These are phyloP conservation scores for Indicator maculatus DNA, from an alignment of 2,113 vertebrate genomes.

Conservation along the genomic window DNA sequence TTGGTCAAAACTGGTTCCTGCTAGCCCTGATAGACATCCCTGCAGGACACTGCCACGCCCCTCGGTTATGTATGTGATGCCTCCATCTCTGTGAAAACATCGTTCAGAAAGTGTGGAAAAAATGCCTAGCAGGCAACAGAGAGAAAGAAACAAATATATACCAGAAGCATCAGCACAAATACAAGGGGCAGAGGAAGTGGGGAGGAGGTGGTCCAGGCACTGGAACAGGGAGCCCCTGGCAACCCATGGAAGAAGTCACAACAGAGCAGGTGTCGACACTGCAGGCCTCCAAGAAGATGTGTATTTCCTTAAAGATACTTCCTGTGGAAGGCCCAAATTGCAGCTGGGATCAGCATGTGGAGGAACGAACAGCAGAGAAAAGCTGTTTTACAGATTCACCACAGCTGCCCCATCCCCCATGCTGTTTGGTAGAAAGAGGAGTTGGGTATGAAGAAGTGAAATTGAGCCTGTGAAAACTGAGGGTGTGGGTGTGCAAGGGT, in stretches of 20 bases:
- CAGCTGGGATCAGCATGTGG: background rate
- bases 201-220: background rate
- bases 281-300: too few relatives aligned
- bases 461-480: background rate
- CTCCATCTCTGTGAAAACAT: accelerated
- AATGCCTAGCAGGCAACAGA: accelerated
- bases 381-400: background rate
- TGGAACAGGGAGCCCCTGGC: background rate
- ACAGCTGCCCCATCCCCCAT: accelerated
- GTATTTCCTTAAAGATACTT: background rate
- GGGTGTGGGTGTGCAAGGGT: accelerated
- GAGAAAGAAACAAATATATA: too few relatives aligned
- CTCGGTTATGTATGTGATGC: accelerated
- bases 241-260: accelerated
- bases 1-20: accelerated
- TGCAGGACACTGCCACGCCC: background rate
- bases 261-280: background rate
- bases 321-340: accelerated
- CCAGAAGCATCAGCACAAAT: background rate
- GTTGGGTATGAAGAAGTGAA: background rate
- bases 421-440: background rate
- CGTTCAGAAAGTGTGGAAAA: background rate
- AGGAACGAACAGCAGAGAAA: background rate
- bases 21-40: background rate
- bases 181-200: background rate